phyloP scores from a whole-genome alignment of 2,113 vertebrate species.

The Balaenoptera acutorostrata region DNA sequence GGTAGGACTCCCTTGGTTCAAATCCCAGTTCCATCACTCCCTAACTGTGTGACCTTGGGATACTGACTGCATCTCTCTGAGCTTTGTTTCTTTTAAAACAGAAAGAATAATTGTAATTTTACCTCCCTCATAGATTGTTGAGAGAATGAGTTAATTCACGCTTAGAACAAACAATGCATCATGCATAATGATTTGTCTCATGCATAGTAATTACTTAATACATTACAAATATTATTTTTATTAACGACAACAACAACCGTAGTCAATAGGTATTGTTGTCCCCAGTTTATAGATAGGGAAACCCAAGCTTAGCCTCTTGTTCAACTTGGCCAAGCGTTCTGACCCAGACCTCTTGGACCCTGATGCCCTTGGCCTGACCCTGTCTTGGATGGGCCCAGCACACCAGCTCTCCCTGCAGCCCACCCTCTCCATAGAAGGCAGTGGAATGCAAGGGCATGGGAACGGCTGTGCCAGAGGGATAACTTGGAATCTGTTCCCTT shows the following conservation, averaged over 20 bases:
- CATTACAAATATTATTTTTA: not conserved
- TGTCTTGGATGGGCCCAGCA: not conserved
- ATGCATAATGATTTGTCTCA: not conserved
- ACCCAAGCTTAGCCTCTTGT: not conserved
- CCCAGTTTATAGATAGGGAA: not conserved
- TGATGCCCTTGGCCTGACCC: not conserved
- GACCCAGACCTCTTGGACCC: not conserved
- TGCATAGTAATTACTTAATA: not conserved
- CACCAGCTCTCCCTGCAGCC: rapidly evolving
- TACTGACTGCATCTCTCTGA: not conserved
- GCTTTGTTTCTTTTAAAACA: not conserved
- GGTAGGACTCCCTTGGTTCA: not conserved
- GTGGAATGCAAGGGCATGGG: no score
- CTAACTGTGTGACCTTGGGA: not conserved
- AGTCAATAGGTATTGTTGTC: not conserved
- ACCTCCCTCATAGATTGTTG: not conserved
- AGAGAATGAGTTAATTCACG: not conserved
- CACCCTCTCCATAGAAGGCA: no score
- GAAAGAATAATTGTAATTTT: not conserved
- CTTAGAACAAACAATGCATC: not conserved
- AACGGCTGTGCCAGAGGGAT: not conserved
- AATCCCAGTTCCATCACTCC: not conserved
- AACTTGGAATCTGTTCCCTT: not conserved
- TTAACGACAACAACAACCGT: not conserved
- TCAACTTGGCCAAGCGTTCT: not conserved